phyloP scores from a whole-genome alignment of 2,888 invertebrate species.

The Ornithoptera priamus region DNA sequence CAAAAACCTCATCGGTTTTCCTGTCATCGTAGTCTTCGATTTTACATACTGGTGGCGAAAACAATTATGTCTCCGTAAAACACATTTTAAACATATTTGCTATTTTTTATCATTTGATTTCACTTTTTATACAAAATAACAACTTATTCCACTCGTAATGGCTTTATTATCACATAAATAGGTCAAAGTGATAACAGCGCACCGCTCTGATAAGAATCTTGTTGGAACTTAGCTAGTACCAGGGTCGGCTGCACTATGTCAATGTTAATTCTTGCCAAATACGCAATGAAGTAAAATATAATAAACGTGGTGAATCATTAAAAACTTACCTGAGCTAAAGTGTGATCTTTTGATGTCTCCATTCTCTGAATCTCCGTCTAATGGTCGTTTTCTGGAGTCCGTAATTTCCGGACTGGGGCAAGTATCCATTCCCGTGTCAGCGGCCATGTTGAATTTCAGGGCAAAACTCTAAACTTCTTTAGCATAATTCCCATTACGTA shows the following conservation, averaged over 20 bases:
- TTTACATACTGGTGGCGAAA: slow-evolving; percentile 24
- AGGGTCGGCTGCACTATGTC: slow-evolving; percentile 63
- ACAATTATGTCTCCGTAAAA: slow-evolving; percentile 12
- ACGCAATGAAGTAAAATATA: slow-evolving; percentile 61
- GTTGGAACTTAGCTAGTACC: slow-evolving; percentile 59
- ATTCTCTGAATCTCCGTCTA: slow-evolving; percentile 92
- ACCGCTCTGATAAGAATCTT: slow-evolving; percentile 73
- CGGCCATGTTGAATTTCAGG: slow-evolving; percentile 89
- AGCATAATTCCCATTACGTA: slow-evolving; percentile 81
- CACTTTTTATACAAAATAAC: slow-evolving; percentile 33
- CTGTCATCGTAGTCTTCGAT: slow-evolving; percentile 10
- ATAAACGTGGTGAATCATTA: slow-evolving; percentile 32
- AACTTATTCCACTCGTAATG: slow-evolving; percentile 49
- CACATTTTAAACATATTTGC: slow-evolving; percentile 9
- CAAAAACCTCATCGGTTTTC: slow-evolving; percentile 11
- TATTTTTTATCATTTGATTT: slow-evolving; percentile 27
- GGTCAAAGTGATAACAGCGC: slow-evolving; percentile 72
- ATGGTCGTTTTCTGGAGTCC: slow-evolving; percentile 94
- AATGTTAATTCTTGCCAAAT: slow-evolving; percentile 74
- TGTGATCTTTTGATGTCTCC: slow-evolving; percentile 94
- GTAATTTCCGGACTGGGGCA: slow-evolving; percentile 95
- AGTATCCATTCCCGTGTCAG: slow-evolving; percentile 96
- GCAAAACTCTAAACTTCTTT: slow-evolving; percentile 79
- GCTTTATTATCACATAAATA: slow-evolving; percentile 66
- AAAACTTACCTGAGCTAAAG: slow-evolving; percentile 90